Conservation (phyloP, 2,113 vertebrate genomes). For the Nettapus auritus region DNA sequence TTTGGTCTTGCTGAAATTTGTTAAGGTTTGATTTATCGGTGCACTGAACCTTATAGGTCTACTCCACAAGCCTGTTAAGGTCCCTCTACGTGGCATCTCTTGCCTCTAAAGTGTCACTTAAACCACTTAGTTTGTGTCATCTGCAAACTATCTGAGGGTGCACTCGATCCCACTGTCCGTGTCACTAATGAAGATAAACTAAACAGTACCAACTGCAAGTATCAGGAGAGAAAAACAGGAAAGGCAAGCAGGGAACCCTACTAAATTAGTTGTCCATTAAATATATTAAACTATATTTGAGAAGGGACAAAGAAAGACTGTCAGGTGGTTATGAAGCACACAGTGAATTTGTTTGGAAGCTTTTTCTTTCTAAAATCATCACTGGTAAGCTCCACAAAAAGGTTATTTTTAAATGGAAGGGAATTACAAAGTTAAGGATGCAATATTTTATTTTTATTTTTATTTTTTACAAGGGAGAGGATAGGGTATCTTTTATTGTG, state of each 20-base stretch:
- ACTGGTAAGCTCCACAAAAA: not conserved
- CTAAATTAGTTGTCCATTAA: not conserved
- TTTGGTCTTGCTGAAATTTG: no score
- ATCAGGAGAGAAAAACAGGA: not conserved
- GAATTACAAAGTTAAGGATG: not conserved
- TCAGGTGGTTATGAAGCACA: not conserved
- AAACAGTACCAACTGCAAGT: no score
- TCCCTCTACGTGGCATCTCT: no score
- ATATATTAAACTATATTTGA: not conserved
- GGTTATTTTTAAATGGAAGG: not conserved
- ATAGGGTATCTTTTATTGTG: not conserved
- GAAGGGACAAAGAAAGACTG: not conserved
- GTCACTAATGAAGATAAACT: no score
- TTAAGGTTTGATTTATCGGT: no score
- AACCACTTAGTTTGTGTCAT: no score
- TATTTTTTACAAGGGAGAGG: not conserved
- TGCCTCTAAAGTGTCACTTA: no score
- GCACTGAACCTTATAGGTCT: no score
- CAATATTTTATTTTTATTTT: no score
- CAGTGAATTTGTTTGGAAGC: not conserved
- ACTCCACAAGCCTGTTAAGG: no score
- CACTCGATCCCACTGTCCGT: no score
- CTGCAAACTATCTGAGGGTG: no score
- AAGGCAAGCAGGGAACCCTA: not conserved
- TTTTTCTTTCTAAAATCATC: not conserved